Evolutionary conservation across 1,140 invertebrate genomes (phyloP).

Genomic region (Drosophila parvula): DNA sequence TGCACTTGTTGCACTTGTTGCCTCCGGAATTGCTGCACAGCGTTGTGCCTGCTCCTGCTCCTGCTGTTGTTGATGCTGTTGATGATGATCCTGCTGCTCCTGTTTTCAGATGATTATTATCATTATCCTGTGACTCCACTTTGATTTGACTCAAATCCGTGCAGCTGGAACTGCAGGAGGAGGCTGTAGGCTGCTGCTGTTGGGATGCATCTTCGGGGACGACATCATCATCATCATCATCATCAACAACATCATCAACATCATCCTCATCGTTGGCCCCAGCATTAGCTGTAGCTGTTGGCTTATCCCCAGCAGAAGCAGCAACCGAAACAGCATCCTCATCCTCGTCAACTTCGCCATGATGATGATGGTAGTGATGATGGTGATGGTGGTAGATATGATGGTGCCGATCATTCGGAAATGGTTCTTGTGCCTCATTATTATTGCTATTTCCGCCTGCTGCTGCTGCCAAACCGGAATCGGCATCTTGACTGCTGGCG

Average conservation of each 20-base stretch:
- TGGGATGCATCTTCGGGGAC: slow-evolving; percentile 3
- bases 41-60: slow-evolving; percentile 16
- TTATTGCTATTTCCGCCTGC: slow-evolving; percentile 70
- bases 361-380: slow-evolving; percentile 61
- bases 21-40: slow-evolving; percentile 44
- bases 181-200: background rate
- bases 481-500: slow-evolving; percentile 37
- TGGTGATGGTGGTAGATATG: slow-evolving; percentile 67
- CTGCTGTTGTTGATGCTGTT: slow-evolving; percentile 14
- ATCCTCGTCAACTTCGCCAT: slow-evolving; percentile 26
- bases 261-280: background rate
- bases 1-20: slow-evolving; percentile 81
- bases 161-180: background rate
- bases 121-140: slow-evolving; percentile 27
- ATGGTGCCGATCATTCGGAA: slow-evolving; percentile 73
- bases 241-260: background rate
- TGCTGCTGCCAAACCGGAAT: slow-evolving; percentile 70
- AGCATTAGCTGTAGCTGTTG: background rate
- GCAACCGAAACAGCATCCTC: slow-evolving; percentile 10
- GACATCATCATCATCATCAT: background rate
- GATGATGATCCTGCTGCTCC: slow-evolving; percentile 1
- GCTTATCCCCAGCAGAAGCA: slow-evolving; percentile 6
- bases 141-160: slow-evolving; percentile 18
- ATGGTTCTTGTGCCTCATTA: slow-evolving; percentile 63
- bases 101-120: slow-evolving; percentile 29